Evolutionary conservation across 2,888 invertebrate genomes (phyloP), one percentile per base, ranked within the genome.

Genomic region (Heteromyza rotundicornis): DNA sequence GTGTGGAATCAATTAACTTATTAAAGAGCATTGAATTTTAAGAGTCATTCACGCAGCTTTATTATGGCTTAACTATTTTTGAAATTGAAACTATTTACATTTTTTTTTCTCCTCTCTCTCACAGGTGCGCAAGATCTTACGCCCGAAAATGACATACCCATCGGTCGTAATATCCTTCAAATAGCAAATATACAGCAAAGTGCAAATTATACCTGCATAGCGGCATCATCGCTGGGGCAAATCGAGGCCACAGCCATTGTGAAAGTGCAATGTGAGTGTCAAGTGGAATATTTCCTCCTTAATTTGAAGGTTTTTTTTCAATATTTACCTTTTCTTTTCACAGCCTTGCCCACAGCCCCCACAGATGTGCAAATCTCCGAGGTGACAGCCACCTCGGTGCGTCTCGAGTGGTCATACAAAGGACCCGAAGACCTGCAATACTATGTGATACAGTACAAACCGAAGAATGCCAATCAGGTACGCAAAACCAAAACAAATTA

Each of bases 201-300:
- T 0, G 94, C 94, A 20, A 98, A 98, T 85, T 99, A 96, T 85
- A 98, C 98, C 1, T 99, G 98, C 82, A 92, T 95, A 65, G 98
- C 98, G 0, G 92, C 94, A 59, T 96, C 96, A 77, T 95, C 94
- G 16, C 87, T 98, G 59, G 98, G 96, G 51, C 90, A 93, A 75
- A 95, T 98, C 66, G 96, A 96, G 79, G 88, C 92, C 2, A 88
- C 90, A 0, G 91, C 96, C 12, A 88, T 91, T 75, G 96, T 99
- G 70, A 93, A 94, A 87, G 98, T 98, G 70, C 96, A 97, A 89
- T 96, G 98, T 97, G 84, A 90, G 89, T 87, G 16, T 47, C 35
- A 17, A 40, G 3, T 40, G 19, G 16, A 52, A 59, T 16, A 27
- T 2, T 12, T 16, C 3, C 14, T 12, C 7, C 3, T 47, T 62